Evolutionary conservation across 2,797 vertebrate species (phyloP).

Genomic region (Pseudocheirus occidentalis): DNA sequence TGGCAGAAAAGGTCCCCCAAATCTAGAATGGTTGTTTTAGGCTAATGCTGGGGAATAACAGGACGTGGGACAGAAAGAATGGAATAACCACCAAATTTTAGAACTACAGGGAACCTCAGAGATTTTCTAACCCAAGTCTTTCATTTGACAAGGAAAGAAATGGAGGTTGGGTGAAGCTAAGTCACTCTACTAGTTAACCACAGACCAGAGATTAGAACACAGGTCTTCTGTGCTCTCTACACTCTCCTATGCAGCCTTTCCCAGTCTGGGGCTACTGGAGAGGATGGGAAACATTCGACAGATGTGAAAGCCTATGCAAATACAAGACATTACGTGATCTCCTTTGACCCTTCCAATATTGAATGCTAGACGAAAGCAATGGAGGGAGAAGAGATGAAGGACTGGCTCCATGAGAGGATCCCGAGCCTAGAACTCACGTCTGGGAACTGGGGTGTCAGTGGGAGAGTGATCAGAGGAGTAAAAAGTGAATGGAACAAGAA

Average conservation of each 20-base stretch:
- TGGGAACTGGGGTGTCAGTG: too few species aligned
- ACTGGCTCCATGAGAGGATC: neutral
- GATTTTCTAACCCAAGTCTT: neutral
- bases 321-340: neutral
- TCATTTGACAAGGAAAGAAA: neutral
- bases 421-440: neutral
- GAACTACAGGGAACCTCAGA: neutral
- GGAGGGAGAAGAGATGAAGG: neutral
- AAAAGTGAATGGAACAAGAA: neutral
- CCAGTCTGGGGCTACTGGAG: too few species aligned
- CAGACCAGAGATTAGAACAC: neutral
- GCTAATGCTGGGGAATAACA: neutral
- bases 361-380: neutral
- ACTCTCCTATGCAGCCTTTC: neutral
- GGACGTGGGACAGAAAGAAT: neutral
- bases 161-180: neutral
- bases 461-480: neutral
- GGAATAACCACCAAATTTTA: neutral
- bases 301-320: neutral
- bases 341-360: neutral
- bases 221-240: neutral
- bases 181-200: neutral
- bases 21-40: neutral
- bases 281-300: neutral
- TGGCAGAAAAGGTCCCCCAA: neutral